Evolutionary conservation across 2,113 vertebrate species (phyloP).

Genomic region (Rattus rattus): DNA sequence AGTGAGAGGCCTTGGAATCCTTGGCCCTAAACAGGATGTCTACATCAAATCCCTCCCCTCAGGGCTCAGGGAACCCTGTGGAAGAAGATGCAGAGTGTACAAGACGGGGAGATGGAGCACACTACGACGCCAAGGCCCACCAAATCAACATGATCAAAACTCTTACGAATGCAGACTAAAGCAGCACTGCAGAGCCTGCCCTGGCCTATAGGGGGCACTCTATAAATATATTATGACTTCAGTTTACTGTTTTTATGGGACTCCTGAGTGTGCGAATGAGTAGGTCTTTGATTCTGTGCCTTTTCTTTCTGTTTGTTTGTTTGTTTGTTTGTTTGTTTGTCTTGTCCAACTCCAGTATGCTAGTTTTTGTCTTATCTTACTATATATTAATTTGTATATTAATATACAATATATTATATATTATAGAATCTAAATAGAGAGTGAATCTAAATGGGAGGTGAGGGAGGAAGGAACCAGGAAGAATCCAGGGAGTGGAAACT

Average conservation of each 20-base stretch:
- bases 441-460: no score
- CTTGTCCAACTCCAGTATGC: background rate
- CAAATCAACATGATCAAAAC: background rate
- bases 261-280: background rate
- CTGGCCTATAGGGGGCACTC: no score
- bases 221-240: background rate
- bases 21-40: background rate
- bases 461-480: no score
- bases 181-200: background rate
- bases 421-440: background rate
- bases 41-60: background rate
- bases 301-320: no score
- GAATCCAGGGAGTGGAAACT: no score
- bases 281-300: background rate
- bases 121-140: background rate
- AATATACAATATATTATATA: background rate
- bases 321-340: background rate
- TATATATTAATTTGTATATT: no score
- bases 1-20: background rate
- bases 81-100: background rate
- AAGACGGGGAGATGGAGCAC: background rate
- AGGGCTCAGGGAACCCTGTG: background rate
- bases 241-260: background rate
- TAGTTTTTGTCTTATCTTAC: background rate
- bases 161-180: background rate